phyloP scores from a whole-genome alignment of 2,888 invertebrate genomes.

The Spicauda simplicius region DNA sequence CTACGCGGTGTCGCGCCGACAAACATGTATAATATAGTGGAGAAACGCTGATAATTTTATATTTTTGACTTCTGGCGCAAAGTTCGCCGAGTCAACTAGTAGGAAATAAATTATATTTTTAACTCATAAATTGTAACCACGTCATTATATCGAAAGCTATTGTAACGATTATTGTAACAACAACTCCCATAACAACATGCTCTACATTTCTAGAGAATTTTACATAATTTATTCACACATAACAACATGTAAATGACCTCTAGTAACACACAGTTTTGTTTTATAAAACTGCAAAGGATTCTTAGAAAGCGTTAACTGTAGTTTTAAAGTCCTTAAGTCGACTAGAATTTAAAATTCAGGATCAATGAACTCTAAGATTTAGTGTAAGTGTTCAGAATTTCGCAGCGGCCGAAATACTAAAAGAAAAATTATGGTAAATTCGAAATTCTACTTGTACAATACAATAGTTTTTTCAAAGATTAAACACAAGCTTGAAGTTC shows the following conservation, averaged over 20 bases:
- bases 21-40: no score
- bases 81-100: no score
- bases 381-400: neutral
- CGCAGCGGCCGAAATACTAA: no score
- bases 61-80: no score
- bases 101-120: no score
- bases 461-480: no score
- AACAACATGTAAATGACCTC: neutral
- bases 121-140: no score
- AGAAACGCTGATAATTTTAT: no score
- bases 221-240: neutral
- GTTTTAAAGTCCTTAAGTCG: neutral
- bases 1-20: no score
- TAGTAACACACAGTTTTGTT: neutral
- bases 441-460: neutral
- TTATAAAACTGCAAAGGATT: neutral
- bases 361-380: neutral
- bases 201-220: neutral
- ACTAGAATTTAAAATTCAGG: neutral
- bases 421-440: neutral
- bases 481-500: no score
- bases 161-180: neutral
- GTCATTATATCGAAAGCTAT: neutral
- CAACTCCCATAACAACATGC: neutral
- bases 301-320: neutral